phyloP scores from a whole-genome alignment of 2,797 vertebrate species.

The Chloroceryle amazona region DNA sequence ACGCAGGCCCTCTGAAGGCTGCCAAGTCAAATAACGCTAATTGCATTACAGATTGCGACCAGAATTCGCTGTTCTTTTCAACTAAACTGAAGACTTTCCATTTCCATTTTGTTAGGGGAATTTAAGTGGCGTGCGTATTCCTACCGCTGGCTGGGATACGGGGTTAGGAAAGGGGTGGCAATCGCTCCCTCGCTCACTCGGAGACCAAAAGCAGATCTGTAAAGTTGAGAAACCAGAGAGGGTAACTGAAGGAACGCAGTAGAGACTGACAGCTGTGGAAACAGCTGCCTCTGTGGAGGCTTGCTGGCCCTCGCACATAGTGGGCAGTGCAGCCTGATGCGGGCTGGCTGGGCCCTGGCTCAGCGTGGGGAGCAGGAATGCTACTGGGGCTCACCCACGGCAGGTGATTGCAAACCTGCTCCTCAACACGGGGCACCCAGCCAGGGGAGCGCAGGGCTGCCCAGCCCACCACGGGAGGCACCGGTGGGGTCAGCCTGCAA shows the following conservation, averaged over 20 bases:
- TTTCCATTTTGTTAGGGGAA: slow-evolving; percentile 70
- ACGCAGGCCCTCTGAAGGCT: slow-evolving; percentile 76
- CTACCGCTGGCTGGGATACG: not conserved
- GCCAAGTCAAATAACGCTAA: slow-evolving; percentile 84
- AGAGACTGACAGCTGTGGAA: slow-evolving; percentile 7
- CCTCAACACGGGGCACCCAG: accelerated
- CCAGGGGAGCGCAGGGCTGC: too few species aligned
- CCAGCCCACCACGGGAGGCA: not conserved
- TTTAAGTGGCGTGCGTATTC: slow-evolving; percentile 3
- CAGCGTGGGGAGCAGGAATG: accelerated
- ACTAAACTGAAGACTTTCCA: slow-evolving; percentile 76
- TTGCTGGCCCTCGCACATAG: accelerated
- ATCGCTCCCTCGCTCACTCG: not conserved
- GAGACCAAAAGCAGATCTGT: slow-evolving; percentile 66
- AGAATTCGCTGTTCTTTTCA: slow-evolving; percentile 83
- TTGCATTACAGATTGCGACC: slow-evolving; percentile 83
- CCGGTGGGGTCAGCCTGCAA: accelerated
- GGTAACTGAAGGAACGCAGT: slow-evolving; percentile 42
- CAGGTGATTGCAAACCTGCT: not conserved
- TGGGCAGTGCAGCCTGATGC: accelerated
- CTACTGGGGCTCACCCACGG: accelerated
- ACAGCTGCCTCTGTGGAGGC: not conserved
- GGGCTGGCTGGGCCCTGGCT: not conserved
- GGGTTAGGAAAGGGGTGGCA: slow-evolving; percentile 55
- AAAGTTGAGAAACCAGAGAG: slow-evolving; percentile 71